phyloP scores from a whole-genome alignment of 2,113 vertebrate species.

The Pedetes capensis region DNA sequence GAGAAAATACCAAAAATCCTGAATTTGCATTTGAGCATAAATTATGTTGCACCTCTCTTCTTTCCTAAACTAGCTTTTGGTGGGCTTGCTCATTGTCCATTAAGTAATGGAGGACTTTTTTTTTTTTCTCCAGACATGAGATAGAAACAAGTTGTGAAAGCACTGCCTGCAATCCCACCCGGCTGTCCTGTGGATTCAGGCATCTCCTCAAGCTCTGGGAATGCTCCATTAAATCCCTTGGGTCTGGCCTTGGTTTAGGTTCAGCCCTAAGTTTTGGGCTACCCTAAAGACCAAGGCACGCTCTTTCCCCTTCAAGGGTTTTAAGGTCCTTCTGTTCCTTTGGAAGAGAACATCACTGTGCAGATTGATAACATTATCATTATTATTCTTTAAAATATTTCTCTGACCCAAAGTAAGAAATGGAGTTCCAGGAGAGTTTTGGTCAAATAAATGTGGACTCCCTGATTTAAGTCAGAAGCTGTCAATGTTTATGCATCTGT shows the following conservation, averaged over 20 bases:
- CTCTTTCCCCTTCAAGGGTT: not conserved
- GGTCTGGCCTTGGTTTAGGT: not conserved
- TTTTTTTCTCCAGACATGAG: not conserved
- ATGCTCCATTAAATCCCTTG: not conserved
- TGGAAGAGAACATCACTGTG: not conserved
- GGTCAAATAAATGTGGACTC: not conserved
- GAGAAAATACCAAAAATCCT: not conserved
- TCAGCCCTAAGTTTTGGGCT: not conserved
- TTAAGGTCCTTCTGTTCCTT: not conserved
- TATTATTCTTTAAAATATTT: not conserved
- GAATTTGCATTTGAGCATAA: not conserved
- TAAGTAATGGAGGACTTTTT: not conserved
- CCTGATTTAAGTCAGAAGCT: not conserved
- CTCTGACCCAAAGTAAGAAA: not conserved
- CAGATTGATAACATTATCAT: not conserved
- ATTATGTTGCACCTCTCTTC: not conserved
- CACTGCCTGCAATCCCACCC: not conserved
- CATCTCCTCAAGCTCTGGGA: not conserved
- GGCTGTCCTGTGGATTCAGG: not conserved
- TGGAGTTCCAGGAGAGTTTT: not conserved
- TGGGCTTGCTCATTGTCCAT: not conserved
- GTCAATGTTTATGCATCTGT: constrained; percentile 18
- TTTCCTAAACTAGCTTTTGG: not conserved
- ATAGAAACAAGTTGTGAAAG: not conserved
- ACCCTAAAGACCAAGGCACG: not conserved